A percentile compares a stretch with the other conserved stretches of the same genome.
Conservation (phyloP, 2,888 invertebrate genomes). For the Myopa testacea region DNA sequence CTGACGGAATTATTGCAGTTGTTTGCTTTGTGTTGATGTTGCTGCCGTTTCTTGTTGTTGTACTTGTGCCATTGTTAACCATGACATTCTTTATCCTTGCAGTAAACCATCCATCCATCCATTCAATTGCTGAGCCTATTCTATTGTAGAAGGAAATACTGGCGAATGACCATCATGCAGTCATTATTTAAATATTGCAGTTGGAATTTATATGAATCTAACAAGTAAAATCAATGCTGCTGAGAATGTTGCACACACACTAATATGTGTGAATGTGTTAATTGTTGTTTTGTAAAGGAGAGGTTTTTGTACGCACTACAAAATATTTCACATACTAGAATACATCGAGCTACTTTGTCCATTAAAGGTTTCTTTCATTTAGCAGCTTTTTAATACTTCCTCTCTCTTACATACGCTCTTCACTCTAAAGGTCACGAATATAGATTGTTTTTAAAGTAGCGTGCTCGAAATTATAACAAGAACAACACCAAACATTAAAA, state of each 20-base stretch:
- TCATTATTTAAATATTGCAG: neutral
- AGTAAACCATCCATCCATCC: neutral
- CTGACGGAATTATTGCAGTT: neutral
- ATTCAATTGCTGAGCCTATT: neutral
- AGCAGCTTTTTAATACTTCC: neutral
- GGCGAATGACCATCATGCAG: constrained; percentile 11
- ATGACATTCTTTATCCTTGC: constrained; percentile 11
- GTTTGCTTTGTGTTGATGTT: neutral
- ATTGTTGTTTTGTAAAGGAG: too few species aligned
- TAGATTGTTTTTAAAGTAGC: too few species aligned
- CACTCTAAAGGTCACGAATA: too few species aligned
- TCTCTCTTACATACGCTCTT: neutral
- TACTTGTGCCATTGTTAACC: constrained; percentile 5
- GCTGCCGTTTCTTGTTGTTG: neutral
- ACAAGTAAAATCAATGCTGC: neutral
- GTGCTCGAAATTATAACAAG: too few species aligned
- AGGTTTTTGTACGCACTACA: too few species aligned
- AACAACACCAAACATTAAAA: too few species aligned
- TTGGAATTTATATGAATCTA: constrained; percentile 22
- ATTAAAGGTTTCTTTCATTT: too few species aligned
- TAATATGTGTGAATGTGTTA: too few species aligned
- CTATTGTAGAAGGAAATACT: neutral
- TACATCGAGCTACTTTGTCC: too few species aligned
- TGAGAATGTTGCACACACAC: too few species aligned
- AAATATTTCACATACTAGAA: too few species aligned